Evolutionary conservation across 1,140 invertebrate species (phyloP), one percentile per base, ranked within the genome.

Genomic region (Drosophila elegans): DNA sequence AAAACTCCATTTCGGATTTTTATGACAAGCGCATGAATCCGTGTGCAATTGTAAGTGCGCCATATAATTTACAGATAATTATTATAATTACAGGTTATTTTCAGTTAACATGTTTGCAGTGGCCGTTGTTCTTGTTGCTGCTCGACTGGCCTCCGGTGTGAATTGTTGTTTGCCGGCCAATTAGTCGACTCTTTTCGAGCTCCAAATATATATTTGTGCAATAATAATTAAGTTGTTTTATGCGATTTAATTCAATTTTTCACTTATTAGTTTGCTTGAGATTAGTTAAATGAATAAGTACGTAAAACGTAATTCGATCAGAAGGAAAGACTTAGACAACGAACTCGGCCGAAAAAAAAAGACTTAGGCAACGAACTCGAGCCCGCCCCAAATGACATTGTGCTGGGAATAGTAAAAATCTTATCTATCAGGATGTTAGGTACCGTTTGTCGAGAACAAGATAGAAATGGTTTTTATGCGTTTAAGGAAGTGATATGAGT

Each of bases 11-110:
- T 78, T 72, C 48, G 57, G 62, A 64, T 90, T 78, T 84, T 89
- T 89, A 89, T 89, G 84, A 89, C 84, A 89, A 66, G 74, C 84
- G 68, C 84, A 80, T 89, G 80, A 83, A 78, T 80, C 66, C 73
- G 85, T 84, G 84, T 74, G 84, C 85, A 89, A 89, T 89, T 80
- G 84, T 84, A 80, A 89, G 76, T 89, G 74, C 80, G 84, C 77
- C 68, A 80, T 89, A 89, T 89, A 89, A 89, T 89, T 89, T 89
- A 89, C 84, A 84, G 80, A 89, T 89, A 84, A 89, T 89, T 89
- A 84, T 89, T 84, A 89, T 89, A 89, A 89, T 89, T 89, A 89
- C 84, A 72, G 63, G 80, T 80, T 84, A 90, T 89, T 84, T 83
- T 89, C 80, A 84, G 85, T 89, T 89, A 89, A 89, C 84, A 74